These are phyloP conservation scores for Florisuga fusca DNA, from an alignment of 2,797 vertebrate genomes.

Conservation along the genomic window DNA sequence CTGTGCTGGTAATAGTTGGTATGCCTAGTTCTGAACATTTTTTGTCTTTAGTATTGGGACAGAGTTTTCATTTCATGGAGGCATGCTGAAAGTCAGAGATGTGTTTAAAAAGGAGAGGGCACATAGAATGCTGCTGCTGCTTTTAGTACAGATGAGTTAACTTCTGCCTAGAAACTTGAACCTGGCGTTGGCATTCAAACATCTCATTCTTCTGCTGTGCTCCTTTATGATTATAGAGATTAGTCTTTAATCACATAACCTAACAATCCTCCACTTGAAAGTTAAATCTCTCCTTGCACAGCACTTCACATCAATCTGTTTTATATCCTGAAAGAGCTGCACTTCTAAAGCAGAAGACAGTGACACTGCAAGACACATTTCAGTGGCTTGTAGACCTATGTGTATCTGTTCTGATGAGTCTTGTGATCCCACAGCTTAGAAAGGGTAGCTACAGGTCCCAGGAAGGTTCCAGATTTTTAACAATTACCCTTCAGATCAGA, in stretches of 20 bases:
- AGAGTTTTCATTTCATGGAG: not conserved
- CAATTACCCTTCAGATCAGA: not conserved
- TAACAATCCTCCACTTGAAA: not conserved
- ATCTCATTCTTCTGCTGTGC: not conserved
- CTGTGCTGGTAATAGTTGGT: not conserved
- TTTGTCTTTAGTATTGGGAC: not conserved
- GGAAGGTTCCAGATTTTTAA: not conserved
- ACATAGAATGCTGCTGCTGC: not conserved
- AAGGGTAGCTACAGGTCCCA: not conserved
- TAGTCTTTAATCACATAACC: not conserved
- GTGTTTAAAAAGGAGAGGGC: not conserved
- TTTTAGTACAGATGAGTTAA: not conserved
- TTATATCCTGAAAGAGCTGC: not conserved
- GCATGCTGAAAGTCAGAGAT: not conserved
- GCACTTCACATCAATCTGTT: not conserved
- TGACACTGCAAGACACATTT: not conserved
- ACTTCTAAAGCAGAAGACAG: not conserved
- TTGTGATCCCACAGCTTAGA: not conserved
- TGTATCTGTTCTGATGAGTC: not conserved
- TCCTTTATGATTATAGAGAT: not conserved
- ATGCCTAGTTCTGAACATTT: not conserved
- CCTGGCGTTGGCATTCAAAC: not conserved
- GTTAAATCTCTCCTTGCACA: not conserved
- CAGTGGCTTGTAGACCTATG: not conserved
- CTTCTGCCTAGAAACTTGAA: not conserved